phyloP scores from a whole-genome alignment of 2,797 vertebrate species.

The Podarcis siculus region DNA sequence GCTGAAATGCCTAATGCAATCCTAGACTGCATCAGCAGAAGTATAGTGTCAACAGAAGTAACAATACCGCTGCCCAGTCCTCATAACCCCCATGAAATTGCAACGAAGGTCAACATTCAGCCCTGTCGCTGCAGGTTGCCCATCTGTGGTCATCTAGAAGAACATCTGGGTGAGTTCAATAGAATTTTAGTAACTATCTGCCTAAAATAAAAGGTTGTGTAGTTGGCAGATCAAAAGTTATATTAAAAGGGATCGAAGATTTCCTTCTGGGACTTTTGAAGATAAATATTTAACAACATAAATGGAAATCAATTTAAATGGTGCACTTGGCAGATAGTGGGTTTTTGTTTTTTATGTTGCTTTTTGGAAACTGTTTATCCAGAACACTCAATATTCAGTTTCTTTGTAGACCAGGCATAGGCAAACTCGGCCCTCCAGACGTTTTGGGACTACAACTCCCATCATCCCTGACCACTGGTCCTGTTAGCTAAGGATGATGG shows the following conservation, averaged over 20 bases:
- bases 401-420: not conserved
- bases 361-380: not conserved
- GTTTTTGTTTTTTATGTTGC: too few species aligned
- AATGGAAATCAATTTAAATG: not conserved
- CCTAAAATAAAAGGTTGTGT: not conserved
- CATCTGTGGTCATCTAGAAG: not conserved
- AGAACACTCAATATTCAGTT: not conserved
- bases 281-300: conserved; percentile 15
- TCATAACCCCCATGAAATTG: not conserved
- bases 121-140: not conserved
- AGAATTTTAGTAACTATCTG: not conserved
- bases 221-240: not conserved
- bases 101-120: not conserved
- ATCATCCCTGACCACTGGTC: too few species aligned
- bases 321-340: not conserved
- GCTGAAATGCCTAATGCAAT: too few species aligned
- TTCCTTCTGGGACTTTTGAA: not conserved
- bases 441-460: too few species aligned
- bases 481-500: too few species aligned
- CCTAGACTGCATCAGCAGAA: too few species aligned
- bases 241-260: not conserved
- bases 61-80: too few species aligned
- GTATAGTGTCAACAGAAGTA: too few species aligned
- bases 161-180: not conserved
- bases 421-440: too few species aligned